Base-by-base conservation (phyloP, 2,113 vertebrate genomes). In the Nesogale talazaci region DNA sequence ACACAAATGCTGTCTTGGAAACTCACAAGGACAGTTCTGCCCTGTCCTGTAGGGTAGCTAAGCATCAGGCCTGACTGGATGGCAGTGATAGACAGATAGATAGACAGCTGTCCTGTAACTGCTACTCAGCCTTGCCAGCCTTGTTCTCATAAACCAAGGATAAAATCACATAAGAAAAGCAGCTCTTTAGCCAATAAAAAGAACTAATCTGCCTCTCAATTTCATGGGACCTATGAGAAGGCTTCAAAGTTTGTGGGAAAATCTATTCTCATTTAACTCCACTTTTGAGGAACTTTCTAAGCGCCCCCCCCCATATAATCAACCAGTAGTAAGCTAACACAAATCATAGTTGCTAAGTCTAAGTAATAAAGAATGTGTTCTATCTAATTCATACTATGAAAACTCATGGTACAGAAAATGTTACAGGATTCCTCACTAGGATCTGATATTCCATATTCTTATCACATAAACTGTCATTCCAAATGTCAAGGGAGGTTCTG, bases 91-190 rank as follows among this genome's bases (percentile, higher is more conserved):
- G 5, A 46, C 42, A 46, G 5, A 46, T 46, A 46, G 5, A 52
- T 52, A 52, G 2, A 61, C 19, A 61, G n/a, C n/a, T 22, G 22
- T 6, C 61, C 59, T 25, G 1, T 36, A 88, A 57, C 46, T 79
- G 12, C 31, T 75, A 88, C 27, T 78, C 59, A 52, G 25, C 63
- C 38, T 72, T 63, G 46, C 27, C 72, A 83, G 38, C 56, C 88
- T 40, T 72, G 61, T 59, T 74, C 52, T 74, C 27, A 88, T 85
- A 75, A 93, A 83, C 22, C 40, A 80, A 85, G 31, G 57, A 59
- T 31, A 74, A 57, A 80, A 34, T 19, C 15, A 52, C 27, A 34
- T 89, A 69, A 61, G 59, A 10, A 38, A 92, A 94, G 42, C 59
- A 89, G 36, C 31, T 81, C 86, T 80, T 14, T 1, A 16, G 27